Evolutionary conservation across 2,888 invertebrate genomes (phyloP).

Genomic region (Andrena haemorrhoa): DNA sequence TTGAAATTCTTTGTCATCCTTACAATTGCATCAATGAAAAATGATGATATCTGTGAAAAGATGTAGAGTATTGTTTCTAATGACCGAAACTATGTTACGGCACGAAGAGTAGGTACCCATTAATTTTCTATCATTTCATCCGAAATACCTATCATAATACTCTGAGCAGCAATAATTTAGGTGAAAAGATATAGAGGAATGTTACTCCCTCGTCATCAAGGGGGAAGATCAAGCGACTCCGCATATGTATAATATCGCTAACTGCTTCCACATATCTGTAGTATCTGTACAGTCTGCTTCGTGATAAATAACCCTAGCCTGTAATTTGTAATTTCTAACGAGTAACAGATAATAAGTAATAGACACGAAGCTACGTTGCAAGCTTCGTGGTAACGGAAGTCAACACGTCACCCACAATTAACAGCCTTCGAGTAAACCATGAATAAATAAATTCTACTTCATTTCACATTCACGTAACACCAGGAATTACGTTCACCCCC

Average conservation of each 20-base stretch:
- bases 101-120: too few relatives aligned
- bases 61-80: too few relatives aligned
- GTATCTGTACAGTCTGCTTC: not conserved
- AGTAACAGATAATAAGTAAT: conserved; percentile 6
- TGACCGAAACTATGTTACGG: too few relatives aligned
- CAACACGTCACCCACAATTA: conserved; percentile 9
- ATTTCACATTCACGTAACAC: not conserved
- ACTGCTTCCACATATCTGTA: not conserved
- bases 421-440: not conserved
- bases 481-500: not conserved
- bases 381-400: not conserved
- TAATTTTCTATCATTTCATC: too few relatives aligned
- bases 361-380: not conserved
- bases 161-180: not conserved
- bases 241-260: conserved; percentile 6
- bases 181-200: conserved; percentile 1
- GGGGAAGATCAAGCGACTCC: not conserved
- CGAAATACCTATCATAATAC: not conserved
- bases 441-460: not conserved
- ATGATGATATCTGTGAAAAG: too few relatives aligned
- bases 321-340: conserved; percentile 10
- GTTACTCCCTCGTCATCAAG: not conserved
- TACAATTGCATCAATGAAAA: too few relatives aligned
- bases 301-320: not conserved
- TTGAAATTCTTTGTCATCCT: too few relatives aligned